Conservation (phyloP, 1,140 invertebrate species). For the Amphibalanus amphitrite region DNA sequence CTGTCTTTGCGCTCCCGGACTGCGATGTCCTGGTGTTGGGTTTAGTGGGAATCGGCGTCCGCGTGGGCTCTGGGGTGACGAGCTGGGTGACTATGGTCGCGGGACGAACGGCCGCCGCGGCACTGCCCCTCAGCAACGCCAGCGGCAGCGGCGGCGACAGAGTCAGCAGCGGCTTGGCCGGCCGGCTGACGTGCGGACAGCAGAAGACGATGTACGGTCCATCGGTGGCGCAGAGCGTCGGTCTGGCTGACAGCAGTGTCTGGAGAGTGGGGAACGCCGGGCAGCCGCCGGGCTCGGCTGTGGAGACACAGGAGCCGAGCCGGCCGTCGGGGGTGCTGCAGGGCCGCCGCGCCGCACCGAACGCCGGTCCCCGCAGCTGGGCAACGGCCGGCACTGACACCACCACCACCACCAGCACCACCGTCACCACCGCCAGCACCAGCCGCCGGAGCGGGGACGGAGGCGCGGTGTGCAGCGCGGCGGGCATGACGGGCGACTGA, state of each 20-base stretch:
- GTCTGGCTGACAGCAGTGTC: neutral
- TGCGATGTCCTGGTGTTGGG: neutral
- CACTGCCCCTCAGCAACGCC: no score
- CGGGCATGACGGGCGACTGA: neutral
- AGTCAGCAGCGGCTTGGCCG: neutral
- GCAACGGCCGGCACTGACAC: no score
- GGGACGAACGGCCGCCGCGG: neutral
- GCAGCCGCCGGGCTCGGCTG: neutral
- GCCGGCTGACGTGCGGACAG: neutral
- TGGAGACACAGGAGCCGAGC: neutral
- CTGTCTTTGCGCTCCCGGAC: no score
- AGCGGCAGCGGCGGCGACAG: neutral
- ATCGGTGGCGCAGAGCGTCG: neutral
- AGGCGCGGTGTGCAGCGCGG: slow-evolving; percentile 3
- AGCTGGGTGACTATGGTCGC: neutral
- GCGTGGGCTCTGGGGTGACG: neutral
- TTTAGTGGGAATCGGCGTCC: no score
- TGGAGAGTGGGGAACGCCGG: neutral
- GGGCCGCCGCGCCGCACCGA: no score
- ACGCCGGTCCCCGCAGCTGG: no score
- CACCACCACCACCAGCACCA: no score
- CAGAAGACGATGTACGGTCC: neutral
- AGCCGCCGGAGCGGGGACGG: neutral
- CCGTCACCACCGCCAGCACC: neutral
- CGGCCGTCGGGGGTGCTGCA: neutral